Conservation (phyloP, 2,888 invertebrate genomes). For the Auanema freiburgensis region DNA sequence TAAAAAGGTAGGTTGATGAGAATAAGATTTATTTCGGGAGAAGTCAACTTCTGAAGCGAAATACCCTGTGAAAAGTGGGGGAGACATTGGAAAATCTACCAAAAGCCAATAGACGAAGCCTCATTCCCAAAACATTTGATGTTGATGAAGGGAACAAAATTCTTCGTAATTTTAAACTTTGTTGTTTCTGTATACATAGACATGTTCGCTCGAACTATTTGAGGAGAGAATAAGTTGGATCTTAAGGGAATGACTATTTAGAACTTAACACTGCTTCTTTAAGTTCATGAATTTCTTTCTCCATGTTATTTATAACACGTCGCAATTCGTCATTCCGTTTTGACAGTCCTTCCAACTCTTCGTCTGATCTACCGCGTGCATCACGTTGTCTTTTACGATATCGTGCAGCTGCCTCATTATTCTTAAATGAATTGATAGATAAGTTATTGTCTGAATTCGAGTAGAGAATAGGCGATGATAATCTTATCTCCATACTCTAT, state of each 20-base stretch:
- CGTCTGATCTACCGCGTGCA: constrained; percentile 37
- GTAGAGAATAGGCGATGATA: background rate
- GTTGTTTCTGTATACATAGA: too few species aligned
- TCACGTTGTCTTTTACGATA: constrained; percentile 55
- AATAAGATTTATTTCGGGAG: too few species aligned
- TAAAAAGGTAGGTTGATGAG: too few species aligned
- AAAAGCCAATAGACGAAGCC: too few species aligned
- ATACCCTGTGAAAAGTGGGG: too few species aligned
- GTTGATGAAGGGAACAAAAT: too few species aligned
- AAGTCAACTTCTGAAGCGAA: too few species aligned
- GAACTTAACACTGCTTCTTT: constrained; percentile 29
- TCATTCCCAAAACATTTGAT: too few species aligned
- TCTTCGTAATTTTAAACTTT: too few species aligned
- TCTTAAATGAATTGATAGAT: constrained; percentile 31
- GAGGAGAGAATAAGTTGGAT: background rate
- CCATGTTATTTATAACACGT: constrained; percentile 30
- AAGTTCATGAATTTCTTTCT: constrained; percentile 27
- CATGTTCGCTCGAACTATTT: too few species aligned
- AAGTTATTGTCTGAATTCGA: background rate
- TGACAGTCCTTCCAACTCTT: constrained; percentile 40
- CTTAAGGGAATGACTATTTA: background rate
- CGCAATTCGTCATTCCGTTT: constrained; percentile 43
- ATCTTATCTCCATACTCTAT: background rate
- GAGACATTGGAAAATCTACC: too few species aligned
- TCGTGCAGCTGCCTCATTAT: constrained; percentile 58